Percentiles rank a stretch among this genome's conserved stretches.
These are phyloP conservation scores for Hydra vulgaris DNA, from an alignment of 30 jellyfish, hydroid and myxozoan genomes.

Conservation along the genomic window DNA sequence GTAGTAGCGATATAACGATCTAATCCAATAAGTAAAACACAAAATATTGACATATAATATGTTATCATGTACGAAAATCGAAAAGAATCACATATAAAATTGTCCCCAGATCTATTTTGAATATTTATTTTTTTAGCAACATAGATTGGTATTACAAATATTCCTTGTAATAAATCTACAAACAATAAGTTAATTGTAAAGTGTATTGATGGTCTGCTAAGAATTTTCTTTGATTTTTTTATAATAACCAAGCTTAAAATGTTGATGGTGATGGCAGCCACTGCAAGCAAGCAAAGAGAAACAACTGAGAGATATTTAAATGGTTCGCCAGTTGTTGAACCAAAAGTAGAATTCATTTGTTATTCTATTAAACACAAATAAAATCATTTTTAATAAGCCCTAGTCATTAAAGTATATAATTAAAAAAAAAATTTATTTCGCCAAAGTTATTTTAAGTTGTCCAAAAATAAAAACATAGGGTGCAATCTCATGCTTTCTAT, in stretches of 20 bases:
- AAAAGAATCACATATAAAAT: conserved; percentile 14
- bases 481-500: too few species aligned
- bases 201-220: conserved; percentile 10
- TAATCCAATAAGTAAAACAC: conserved; percentile 8
- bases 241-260: neutral
- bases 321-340: too few species aligned
- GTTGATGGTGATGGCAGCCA: conserved; percentile 6
- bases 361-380: too few species aligned
- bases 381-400: too few species aligned
- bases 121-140: conserved; percentile 12
- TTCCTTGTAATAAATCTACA: conserved; percentile 11
- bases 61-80: conserved; percentile 29
- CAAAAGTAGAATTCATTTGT: too few species aligned
- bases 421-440: too few species aligned
- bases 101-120: neutral
- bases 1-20: conserved; percentile 19
- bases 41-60: conserved; percentile 5
- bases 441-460: too few species aligned
- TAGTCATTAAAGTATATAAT: too few species aligned
- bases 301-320: neutral
- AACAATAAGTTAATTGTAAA: conserved; percentile 1
- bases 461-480: too few species aligned
- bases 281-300: conserved; percentile 9
- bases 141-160: conserved; percentile 16
- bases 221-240: neutral